Percentiles rank a stretch among this genome's conserved stretches.
Evolutionary conservation across 2,888 invertebrate species (phyloP).

Genomic region (Odontothrips loti): DNA sequence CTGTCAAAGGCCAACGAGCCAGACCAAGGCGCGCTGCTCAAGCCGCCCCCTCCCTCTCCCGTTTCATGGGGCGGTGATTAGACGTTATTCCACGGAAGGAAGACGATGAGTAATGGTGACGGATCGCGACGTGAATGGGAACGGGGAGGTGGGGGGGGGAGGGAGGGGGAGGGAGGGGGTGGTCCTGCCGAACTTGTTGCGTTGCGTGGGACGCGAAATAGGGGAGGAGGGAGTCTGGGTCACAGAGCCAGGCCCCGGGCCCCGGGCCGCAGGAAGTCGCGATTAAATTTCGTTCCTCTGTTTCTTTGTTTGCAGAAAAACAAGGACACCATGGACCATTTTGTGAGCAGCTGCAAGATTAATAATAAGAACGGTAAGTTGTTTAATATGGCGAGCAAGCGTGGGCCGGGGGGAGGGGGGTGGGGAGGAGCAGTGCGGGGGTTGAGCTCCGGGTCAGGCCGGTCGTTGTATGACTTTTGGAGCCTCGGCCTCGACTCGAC

Average conservation of each 20-base stretch:
- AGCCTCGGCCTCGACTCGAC: no score
- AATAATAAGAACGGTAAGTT: constrained; percentile 48
- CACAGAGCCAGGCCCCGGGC: no score
- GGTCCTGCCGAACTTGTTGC: not conserved
- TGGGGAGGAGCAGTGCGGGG: not conserved
- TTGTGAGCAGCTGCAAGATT: constrained; percentile 60
- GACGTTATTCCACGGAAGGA: not conserved
- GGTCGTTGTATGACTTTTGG: no score
- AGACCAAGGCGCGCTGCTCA: no score
- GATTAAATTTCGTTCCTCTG: not conserved
- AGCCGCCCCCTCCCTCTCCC: no score
- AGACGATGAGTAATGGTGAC: constrained; percentile 9
- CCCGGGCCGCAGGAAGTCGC: not conserved
- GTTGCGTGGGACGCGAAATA: not conserved
- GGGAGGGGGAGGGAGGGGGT: not conserved
- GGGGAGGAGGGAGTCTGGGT: not conserved
- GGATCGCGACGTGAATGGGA: not conserved
- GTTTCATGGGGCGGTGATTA: no score
- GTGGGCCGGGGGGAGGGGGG: not conserved
- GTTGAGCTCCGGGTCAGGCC: not conserved
- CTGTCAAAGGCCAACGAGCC: no score
- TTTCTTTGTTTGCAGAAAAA: constrained; percentile 60
- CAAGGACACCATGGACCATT: constrained; percentile 70
- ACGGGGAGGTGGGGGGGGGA: not conserved
- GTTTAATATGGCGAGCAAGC: not conserved